A percentile compares a stretch with the other conserved stretches of the same genome.
phyloP scores from a whole-genome alignment of 2,797 vertebrate species.

The Lithobates sylvaticus region DNA sequence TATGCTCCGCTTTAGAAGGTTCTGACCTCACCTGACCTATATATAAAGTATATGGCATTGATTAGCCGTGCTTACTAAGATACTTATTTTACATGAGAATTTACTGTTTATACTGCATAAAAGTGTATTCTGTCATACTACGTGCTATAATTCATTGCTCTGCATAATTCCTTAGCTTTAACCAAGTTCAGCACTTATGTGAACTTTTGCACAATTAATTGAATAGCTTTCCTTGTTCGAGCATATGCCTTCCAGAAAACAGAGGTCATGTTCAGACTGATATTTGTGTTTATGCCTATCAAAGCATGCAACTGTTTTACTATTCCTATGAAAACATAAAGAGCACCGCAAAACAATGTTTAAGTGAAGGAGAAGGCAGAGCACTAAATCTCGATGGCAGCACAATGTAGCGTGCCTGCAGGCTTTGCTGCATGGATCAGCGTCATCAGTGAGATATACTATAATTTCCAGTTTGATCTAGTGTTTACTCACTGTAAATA shows the following conservation, averaged over 20 bases:
- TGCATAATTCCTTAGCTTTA: too few species aligned
- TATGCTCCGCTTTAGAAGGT: too few species aligned
- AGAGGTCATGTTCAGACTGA: neutral
- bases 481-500: too few species aligned
- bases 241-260: neutral
- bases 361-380: neutral
- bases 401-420: neutral
- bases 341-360: neutral
- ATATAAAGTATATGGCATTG: too few species aligned
- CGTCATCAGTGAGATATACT: neutral
- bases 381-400: neutral
- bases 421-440: neutral
- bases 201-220: neutral
- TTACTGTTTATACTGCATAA: too few species aligned
- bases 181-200: too few species aligned
- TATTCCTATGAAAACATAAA: constrained; percentile 1
- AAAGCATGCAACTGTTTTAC: neutral
- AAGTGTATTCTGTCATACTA: too few species aligned
- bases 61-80: too few species aligned
- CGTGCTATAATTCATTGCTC: too few species aligned
- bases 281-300: neutral
- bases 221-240: neutral
- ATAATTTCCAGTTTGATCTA: neutral
- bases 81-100: too few species aligned
- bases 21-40: too few species aligned